A percentile compares a stretch with the other conserved stretches of the same genome.
Conservation (phyloP, 2,888 invertebrate species). For the Hartigia nigra region DNA sequence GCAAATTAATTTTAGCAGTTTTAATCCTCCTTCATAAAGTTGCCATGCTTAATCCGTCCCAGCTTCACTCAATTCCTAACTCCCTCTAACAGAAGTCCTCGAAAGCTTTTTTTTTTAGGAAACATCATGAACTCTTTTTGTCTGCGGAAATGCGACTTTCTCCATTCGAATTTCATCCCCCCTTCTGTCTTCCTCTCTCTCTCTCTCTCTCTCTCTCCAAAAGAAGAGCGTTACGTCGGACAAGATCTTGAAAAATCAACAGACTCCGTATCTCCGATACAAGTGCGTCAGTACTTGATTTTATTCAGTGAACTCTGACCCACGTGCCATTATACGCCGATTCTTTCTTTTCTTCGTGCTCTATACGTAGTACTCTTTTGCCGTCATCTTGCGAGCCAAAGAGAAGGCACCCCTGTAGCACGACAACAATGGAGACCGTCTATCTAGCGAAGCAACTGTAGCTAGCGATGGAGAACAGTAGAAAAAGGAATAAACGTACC, state of each 20-base stretch:
- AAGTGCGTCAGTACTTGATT: neutral
- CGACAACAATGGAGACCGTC: neutral
- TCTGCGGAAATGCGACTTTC: conserved; percentile 31
- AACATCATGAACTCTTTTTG: conserved; percentile 34
- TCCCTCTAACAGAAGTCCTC: neutral
- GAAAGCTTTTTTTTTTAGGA: neutral
- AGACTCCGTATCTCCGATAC: neutral
- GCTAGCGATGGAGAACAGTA: neutral
- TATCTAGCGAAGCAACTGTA: neutral
- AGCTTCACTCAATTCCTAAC: conserved; percentile 25
- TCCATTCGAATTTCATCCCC: neutral
- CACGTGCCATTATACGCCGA: neutral
- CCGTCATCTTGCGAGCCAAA: neutral
- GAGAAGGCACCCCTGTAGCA: neutral
- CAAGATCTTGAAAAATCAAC: neutral
- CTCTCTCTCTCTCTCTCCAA: neutral
- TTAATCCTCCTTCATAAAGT: conserved; percentile 44
- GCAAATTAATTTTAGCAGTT: conserved; percentile 50
- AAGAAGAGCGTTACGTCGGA: neutral
- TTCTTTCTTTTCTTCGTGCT: neutral
- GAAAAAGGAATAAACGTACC: neutral
- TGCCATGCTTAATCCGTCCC: conserved; percentile 40
- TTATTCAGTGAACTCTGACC: neutral
- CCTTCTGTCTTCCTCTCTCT: no score
- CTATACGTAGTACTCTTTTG: neutral